Percentiles rank a stretch among this genome's conserved stretches.
These are phyloP conservation scores for Atta texana DNA, from an alignment of 1,140 invertebrate species.

Conservation along the genomic window DNA sequence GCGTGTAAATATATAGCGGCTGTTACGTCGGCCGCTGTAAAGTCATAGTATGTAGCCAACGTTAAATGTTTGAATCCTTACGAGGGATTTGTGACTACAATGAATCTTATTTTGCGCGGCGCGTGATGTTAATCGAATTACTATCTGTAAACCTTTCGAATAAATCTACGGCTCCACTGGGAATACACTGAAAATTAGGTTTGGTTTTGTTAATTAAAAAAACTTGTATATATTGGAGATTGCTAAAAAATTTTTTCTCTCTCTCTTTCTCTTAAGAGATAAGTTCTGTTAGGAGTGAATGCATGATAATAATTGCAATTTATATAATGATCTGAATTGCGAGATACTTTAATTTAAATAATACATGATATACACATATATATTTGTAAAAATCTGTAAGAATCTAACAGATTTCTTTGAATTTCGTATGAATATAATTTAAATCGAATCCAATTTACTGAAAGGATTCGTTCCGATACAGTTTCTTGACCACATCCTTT, in stretches of 20 bases:
- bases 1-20: constrained; percentile 85
- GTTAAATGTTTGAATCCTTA: constrained; percentile 81
- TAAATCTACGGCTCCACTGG: not conserved
- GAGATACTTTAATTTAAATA: not conserved
- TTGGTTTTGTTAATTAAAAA: constrained; percentile 4
- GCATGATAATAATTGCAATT: not conserved
- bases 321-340: not conserved
- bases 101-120: constrained; percentile 57
- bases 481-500: not conserved
- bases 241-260: not conserved
- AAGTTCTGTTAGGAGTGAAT: no score
- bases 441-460: not conserved
- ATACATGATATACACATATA: not conserved
- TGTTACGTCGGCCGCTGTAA: constrained; percentile 81
- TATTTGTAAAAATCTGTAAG: not conserved
- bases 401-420: not conserved
- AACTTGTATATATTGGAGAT: not conserved
- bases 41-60: constrained; percentile 79
- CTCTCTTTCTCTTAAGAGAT: not conserved
- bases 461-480: constrained; percentile 16
- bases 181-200: not conserved
- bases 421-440: not conserved
- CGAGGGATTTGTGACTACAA: constrained; percentile 65
- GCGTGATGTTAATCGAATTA: constrained; percentile 57
- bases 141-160: constrained; percentile 20